Evolutionary conservation across 2,113 vertebrate species (phyloP), one percentile per base, ranked within the genome.

Genomic region (Chionomys nivalis): DNA sequence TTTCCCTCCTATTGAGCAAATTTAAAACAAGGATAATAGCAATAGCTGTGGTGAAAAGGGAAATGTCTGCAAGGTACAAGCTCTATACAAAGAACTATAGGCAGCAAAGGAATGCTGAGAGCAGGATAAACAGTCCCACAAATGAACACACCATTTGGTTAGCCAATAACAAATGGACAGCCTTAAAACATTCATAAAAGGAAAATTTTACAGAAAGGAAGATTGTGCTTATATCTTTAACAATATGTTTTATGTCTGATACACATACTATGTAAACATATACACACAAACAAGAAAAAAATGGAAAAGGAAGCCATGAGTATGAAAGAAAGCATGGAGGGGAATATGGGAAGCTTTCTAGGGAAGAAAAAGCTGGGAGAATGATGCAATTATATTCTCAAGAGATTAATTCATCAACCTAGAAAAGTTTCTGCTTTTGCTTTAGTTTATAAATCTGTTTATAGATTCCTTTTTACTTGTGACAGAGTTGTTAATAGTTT

Each of bases 401-500:
- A 26, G 42, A 47, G 68, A 86, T 52, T 89, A 47, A 47, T 66
- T 7, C 65, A 9, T 47, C 89, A 94, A 79, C 23, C 0, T 28
- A 66, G 1, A 61, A 73, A 63, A 39, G 7, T 66, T 91, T 87
- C 39, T 94, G 6, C 10, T 93, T 90, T 47, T 68, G 0, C 52
- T 82, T 78, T 1, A 87, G 61, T 36, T 85, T 90, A 12, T 10
- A 28, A 49, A 2, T 77, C 11, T n/a, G 31, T 42, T 89, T 17
- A 31, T 28, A 65, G 2, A 0, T 13, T 39, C n/a, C 26, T 47
- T 44, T 39, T n/a, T n/a, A 70, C 0, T 3, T 92, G 33, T 85
- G n/a, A 17, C 42, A 91, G 5, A 49, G 36, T 28, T 93, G 44
- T 65, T 93, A 94, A 47, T 90, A 96, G 63, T 76, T 90, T 95